A percentile compares a stretch with the other conserved stretches of the same genome.
phyloP scores from a whole-genome alignment of 2,888 invertebrate species.

The Latrodectus hesperus region DNA sequence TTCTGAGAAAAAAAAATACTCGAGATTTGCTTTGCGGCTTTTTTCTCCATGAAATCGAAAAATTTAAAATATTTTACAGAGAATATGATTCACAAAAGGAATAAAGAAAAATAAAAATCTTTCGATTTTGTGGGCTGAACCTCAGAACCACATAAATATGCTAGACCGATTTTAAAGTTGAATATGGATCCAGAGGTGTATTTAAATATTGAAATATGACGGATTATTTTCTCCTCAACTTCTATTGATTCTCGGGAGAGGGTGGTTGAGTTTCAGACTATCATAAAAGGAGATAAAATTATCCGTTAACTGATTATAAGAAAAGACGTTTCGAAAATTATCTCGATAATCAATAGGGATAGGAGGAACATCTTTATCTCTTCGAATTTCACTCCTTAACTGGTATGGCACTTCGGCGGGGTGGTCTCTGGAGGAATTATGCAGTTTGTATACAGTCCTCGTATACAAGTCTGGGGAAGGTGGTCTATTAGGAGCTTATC shows the following conservation, averaged over 20 bases:
- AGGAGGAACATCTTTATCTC: conserved; percentile 42
- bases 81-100: no score
- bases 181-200: conserved; percentile 35
- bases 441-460: conserved; percentile 22
- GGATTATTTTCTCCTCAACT: conserved; percentile 33
- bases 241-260: conserved; percentile 27
- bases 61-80: no score
- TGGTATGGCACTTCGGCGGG: background rate
- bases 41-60: no score
- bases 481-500: conserved; percentile 27
- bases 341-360: conserved; percentile 59
- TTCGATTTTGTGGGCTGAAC: background rate
- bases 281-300: conserved; percentile 63
- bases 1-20: no score
- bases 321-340: conserved; percentile 50
- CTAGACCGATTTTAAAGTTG: conserved; percentile 1
- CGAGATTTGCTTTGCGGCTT: no score
- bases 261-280: conserved; percentile 12
- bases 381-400: conserved; percentile 27
- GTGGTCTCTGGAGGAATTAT: conserved; percentile 18
- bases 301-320: conserved; percentile 63
- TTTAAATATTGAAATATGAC: conserved; percentile 52
- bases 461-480: conserved; percentile 15
- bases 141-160: background rate
- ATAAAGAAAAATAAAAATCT: no score